These are phyloP conservation scores for Hyposoter didymator DNA, from an alignment of 2,888 invertebrate species.

Conservation along the genomic window DNA sequence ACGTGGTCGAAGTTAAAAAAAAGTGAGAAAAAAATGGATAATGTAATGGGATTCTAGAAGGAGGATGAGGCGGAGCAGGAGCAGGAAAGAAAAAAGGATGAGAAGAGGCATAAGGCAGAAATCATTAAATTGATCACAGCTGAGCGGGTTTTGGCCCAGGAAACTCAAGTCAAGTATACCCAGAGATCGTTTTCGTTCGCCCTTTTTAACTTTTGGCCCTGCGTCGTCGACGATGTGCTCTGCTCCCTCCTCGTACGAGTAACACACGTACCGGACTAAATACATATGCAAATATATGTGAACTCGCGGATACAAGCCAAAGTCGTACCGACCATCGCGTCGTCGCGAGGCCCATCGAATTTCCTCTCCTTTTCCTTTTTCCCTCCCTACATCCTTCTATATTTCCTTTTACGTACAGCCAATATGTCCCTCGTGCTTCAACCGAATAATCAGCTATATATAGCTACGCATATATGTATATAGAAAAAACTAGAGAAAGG, in stretches of 20 bases:
- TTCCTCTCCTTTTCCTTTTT: constrained; percentile 30
- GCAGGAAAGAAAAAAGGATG: constrained; percentile 39
- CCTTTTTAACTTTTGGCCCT: constrained; percentile 80
- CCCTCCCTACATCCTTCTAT: constrained; percentile 43
- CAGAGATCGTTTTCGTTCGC: constrained; percentile 76
- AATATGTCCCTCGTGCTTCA: constrained; percentile 70
- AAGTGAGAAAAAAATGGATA: constrained; percentile 35
- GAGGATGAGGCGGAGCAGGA: constrained; percentile 14
- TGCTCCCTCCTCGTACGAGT: constrained; percentile 38
- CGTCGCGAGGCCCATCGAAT: constrained; percentile 40
- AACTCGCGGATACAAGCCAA: constrained; percentile 15
- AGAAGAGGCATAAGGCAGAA: constrained; percentile 68
- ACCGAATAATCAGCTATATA: constrained; percentile 81
- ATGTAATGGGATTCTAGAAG: constrained; percentile 15
- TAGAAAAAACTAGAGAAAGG: background rate
- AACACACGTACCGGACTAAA: constrained; percentile 76
- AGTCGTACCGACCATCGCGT: constrained; percentile 30
- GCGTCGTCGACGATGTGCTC: constrained; percentile 39
- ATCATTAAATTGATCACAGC: constrained; percentile 81
- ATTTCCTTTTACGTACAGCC: constrained; percentile 60
- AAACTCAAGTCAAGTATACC: constrained; percentile 65
- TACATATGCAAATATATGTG: constrained; percentile 82
- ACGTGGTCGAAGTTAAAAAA: constrained; percentile 18
- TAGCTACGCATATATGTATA: constrained; percentile 10
- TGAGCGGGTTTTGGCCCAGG: constrained; percentile 74